Evolutionary conservation across 92 coral and sea anemone genomes (phyloP), one percentile per base, ranked within the genome.

Genomic region (Porites rus): DNA sequence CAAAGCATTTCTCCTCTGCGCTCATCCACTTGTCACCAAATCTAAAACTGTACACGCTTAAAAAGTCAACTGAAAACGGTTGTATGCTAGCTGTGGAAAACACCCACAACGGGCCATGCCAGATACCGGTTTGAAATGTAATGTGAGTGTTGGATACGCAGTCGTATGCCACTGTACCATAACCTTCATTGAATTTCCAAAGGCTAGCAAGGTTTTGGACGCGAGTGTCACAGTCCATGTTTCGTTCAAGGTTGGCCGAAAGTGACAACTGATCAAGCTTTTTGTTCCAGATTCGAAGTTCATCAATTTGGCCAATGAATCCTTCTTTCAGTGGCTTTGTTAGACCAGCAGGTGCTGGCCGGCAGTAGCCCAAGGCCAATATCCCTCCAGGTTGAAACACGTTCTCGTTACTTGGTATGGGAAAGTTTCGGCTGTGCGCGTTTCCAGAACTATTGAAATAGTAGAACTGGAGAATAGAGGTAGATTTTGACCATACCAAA

Each of bases 181-280:
- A 87, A 13, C 99, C 99, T 92, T 97, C 99, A 78, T 97, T 88
- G 80, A 97, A 95, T 69, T 91, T 93, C 99, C 99, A 97, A 66
- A 97, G 88, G 76, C 91, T 95, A 46, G 98, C 97, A 51, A 97
- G 94, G 67, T 77, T 61, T 60, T 61, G 84, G 28, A 59, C 74
- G 31, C 83, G 88, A 25, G 78, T 65, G 14, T 53, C 72, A 80
- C 98, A 95, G 69, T 91, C 94, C 9, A 97, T 17, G 62, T 93
- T 88, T 61, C 64, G 31, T 62, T 77, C 77, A 84, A 93, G 87
- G 67, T 90, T 86, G 25, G 88, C 87, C 20, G 90, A 84, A 28
- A 97, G 89, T 13, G 93, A 87, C 20, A 87, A 75, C 13, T 94
- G 92, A 52, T 88, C 92, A n/a, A 92, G 91, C 78, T 93, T 94